These are phyloP conservation scores for Deroplatys truncata DNA, from an alignment of 2,888 invertebrate genomes.

Conservation along the genomic window DNA sequence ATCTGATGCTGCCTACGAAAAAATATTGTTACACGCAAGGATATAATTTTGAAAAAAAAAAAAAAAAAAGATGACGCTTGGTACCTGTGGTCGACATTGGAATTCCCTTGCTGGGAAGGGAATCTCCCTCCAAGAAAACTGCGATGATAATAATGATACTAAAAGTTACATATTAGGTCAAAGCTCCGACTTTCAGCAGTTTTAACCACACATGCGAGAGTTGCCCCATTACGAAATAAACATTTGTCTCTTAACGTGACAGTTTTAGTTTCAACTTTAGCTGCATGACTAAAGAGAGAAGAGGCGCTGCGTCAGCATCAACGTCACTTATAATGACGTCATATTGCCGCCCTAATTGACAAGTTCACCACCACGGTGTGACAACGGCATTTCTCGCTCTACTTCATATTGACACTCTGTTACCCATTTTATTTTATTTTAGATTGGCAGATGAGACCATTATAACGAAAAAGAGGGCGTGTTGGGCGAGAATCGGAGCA, in stretches of 20 bases:
- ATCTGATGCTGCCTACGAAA: no score
- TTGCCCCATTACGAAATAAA: neutral
- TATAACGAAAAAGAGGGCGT: neutral
- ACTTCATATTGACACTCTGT: slow-evolving; percentile 15
- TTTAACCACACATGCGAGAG: neutral
- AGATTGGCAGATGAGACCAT: slow-evolving; percentile 14
- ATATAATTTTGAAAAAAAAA: no score
- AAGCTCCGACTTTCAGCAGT: neutral
- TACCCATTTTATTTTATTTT: neutral
- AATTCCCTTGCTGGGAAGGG: no score
- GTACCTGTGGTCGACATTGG: no score
- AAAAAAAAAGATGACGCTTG: no score
- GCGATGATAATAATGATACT: no score
- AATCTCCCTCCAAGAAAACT: no score
- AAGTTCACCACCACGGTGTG: slow-evolving; percentile 23
- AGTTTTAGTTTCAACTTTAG: neutral
- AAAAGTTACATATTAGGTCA: neutral
- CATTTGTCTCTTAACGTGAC: neutral
- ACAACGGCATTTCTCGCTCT: slow-evolving; percentile 1
- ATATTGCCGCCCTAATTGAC: slow-evolving; percentile 18
- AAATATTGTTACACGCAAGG: no score
- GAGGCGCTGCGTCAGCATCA: neutral
- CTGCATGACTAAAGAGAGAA: neutral
- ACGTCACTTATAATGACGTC: slow-evolving; percentile 14
- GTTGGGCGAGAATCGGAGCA: neutral